Evolutionary conservation across 1,140 invertebrate genomes (phyloP).

Genomic region (Caerostris extrusa): DNA sequence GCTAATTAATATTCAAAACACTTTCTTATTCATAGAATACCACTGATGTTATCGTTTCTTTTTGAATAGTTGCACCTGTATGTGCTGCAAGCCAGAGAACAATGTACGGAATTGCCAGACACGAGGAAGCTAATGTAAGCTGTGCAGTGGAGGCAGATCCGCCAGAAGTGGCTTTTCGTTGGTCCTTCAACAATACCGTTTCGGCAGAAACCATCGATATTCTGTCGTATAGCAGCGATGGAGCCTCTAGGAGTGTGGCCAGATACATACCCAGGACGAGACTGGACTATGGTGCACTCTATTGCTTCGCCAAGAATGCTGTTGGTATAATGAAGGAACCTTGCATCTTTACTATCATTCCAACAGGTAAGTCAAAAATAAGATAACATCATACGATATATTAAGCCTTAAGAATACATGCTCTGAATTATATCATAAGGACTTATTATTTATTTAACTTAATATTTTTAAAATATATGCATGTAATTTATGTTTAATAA

Average conservation of each 20-base stretch:
- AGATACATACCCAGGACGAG: slow-evolving; percentile 89
- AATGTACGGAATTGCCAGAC: slow-evolving; percentile 90
- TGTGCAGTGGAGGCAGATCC: slow-evolving; percentile 95
- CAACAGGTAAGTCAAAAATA: slow-evolving; percentile 87
- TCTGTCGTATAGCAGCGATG: slow-evolving; percentile 79
- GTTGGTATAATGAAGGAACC: slow-evolving; percentile 88
- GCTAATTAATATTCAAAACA: no score
- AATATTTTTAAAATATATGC: no score
- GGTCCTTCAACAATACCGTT: slow-evolving; percentile 97
- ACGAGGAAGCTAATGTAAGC: slow-evolving; percentile 88
- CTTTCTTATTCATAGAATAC: no score
- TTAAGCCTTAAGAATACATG: background rate
- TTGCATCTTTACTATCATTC: slow-evolving; percentile 94
- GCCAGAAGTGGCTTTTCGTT: slow-evolving; percentile 88
- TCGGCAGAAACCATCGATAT: slow-evolving; percentile 50
- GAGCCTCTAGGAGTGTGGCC: slow-evolving; percentile 83
- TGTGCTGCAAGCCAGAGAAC: slow-evolving; percentile 88
- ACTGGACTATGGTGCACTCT: slow-evolving; percentile 92
- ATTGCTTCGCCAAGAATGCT: slow-evolving; percentile 91
- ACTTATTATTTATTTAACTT: no score
- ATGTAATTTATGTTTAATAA: no score
- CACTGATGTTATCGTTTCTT: background rate
- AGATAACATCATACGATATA: background rate
- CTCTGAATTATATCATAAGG: no score
- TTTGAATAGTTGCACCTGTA: slow-evolving; percentile 89